Evolutionary conservation across 2,113 vertebrate genomes (phyloP), one percentile per base, ranked within the genome.

Genomic region (Tinamus guttatus): DNA sequence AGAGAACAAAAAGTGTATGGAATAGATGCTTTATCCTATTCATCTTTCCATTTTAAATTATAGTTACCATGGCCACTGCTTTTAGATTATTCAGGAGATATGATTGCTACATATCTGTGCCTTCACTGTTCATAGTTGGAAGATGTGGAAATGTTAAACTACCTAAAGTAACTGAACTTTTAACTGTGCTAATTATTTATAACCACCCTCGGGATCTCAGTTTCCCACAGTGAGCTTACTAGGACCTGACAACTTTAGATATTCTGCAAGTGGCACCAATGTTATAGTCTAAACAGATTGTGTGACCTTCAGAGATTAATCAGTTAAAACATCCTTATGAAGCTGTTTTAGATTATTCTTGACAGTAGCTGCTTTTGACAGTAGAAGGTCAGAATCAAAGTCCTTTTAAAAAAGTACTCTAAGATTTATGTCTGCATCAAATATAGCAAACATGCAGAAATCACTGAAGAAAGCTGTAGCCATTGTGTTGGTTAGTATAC

Each of bases 301-400:
- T 96, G 94, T 98, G 98, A 98, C 98, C 98, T 98, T 98, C 98
- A 98, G 98, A 98, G 98, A 98, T 98, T 98, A 98, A 98, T 98
- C 98, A 98, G 98, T 97, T 98, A 98, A 98, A 98, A 96, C 98
- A 89, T 94, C 97, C 95, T 98, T 98, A 98, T 98, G 98, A 98
- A 98, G 98, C 98, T 98, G 97, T 98, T 98, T 98, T 95, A 98
- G 98, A 98, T 98, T 98, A 97, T 98, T 98, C 97, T 98, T 98
- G 98, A 98, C 98, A 98, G 98, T 98, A 98, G 98, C 98, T 97
- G 97, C 97, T 98, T 98, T 98, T 98, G 98, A 98, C 97, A 98
- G 98, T 89, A 98, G 98, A 98, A 98, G 98, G 98, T 98, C 98
- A 98, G 97, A 98, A 98, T 98, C 98, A 98, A 98, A 98, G 98